These are phyloP conservation scores for Otus sunia DNA, from an alignment of 2,113 vertebrate species.

Conservation along the genomic window DNA sequence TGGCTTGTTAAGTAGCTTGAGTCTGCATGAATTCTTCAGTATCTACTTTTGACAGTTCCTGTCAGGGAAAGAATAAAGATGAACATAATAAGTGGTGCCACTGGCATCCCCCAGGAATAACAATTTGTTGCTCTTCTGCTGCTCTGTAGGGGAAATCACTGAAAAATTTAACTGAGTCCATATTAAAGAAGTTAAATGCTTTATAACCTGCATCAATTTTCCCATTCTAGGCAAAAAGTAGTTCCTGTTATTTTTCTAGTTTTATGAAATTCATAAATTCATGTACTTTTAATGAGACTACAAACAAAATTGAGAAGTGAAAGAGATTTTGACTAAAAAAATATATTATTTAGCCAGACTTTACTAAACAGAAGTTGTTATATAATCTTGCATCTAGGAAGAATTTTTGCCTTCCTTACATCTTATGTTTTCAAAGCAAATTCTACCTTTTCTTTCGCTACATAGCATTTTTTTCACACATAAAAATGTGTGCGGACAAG, in stretches of 20 bases:
- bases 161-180: background rate
- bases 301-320: background rate
- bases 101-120: background rate
- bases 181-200: background rate
- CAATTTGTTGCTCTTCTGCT: background rate
- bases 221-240: background rate
- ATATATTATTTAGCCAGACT: rapidly evolving
- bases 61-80: background rate
- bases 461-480: background rate
- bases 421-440: background rate
- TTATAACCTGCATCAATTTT: background rate
- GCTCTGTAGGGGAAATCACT: background rate
- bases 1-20: background rate
- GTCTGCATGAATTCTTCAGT: background rate
- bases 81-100: background rate
- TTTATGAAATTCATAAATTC: background rate
- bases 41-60: background rate
- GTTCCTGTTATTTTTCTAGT: background rate
- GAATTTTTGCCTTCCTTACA: background rate
- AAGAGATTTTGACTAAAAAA: background rate
- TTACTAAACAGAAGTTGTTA: background rate
- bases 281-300: background rate
- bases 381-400: background rate
- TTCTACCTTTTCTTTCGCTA: background rate
- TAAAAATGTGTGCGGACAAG: background rate